Conservation (phyloP, 2,113 vertebrate genomes). For the Alectura lathami region DNA sequence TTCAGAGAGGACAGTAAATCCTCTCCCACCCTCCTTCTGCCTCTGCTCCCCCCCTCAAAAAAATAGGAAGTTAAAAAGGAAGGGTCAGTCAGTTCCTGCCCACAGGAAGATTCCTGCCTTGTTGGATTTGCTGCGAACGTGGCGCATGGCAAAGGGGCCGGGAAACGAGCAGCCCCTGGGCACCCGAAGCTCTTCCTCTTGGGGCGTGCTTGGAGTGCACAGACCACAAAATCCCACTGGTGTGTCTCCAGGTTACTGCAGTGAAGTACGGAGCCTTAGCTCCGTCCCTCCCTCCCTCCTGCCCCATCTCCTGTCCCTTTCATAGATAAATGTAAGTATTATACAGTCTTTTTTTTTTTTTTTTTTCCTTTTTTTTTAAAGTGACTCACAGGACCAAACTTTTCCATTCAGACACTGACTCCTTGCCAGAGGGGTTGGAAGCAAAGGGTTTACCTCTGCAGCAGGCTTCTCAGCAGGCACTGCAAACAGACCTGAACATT, state of each 20-base stretch:
- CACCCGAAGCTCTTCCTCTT: background rate
- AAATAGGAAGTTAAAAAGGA: conserved; percentile 41
- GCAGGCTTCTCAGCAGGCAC: conserved; percentile 38
- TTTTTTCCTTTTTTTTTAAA: conserved; percentile 72
- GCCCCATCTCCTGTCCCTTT: conserved; percentile 31
- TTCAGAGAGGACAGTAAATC: conserved; percentile 70
- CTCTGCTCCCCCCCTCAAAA: background rate
- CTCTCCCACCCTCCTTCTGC: background rate
- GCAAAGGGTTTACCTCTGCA: conserved; percentile 41
- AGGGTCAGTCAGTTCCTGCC: conserved; percentile 26
- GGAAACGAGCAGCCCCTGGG: conserved; percentile 35
- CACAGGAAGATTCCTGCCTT: conserved; percentile 47
- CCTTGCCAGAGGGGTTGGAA: conserved; percentile 38
- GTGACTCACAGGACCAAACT: conserved; percentile 79
- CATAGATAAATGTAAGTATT: conserved; percentile 57
- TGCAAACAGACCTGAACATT: conserved; percentile 39
- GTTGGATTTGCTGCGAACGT: conserved; percentile 40
- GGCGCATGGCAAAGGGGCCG: conserved; percentile 38
- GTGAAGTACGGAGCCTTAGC: conserved; percentile 13
- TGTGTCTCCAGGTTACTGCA: conserved; percentile 50
- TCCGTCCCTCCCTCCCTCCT: background rate
- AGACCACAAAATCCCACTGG: conserved; percentile 47
- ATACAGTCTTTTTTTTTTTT: background rate
- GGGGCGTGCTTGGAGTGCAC: conserved; percentile 23
- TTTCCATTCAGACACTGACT: conserved; percentile 64